Base-by-base conservation (phyloP, 2,113 vertebrate genomes). In the Prochilodus magdalenae region DNA sequence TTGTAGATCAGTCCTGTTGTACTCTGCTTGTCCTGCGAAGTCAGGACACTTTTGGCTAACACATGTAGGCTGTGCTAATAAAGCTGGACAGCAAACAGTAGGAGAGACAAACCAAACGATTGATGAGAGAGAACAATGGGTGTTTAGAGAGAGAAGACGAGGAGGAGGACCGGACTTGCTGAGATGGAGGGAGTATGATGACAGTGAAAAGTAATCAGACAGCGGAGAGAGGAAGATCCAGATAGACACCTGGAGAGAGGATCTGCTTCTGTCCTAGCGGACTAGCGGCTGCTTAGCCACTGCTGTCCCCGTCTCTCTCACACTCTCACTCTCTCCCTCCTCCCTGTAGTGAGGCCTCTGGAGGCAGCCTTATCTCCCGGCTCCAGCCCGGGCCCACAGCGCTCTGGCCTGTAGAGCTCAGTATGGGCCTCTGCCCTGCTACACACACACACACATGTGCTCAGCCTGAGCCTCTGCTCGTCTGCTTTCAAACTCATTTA, bases 191-290 rank as follows among this genome's bases (percentile, higher is more conserved):
- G 69, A 55, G 29, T 20, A 53, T 79, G 80, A 83, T 78, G 75
- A 87, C 26, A 60, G 62, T 60, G 63, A 63, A 79, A 69, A 53
- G 60, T 51, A 49, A 57, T 27, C 30, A 44, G 60, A 36, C 62
- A 59, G n/a, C 3, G 44, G 47, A 11, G 30, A 49, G 12, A 70
- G 14, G 26, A 26, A 51, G 40, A 73, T 8, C 10, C 20, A 55
- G 73, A 33, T 72, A 81, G 51, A 77, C 53, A 29, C 16, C 24
- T 4, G 53, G 53, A 76, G 75, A 84, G 69, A 66, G 73, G 66
- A 65, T 40, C 29, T 72, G 27, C 1, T 10, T 72, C 66, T 67
- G 79, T 88, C 84, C 91, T 90, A 85, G 89, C 86, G 89, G 91
- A 91, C 91, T 85, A 90, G 76, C n/a, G 11, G 29, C 63, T 66